Percentiles rank a stretch among this genome's conserved stretches.
Evolutionary conservation across 2,888 invertebrate species (phyloP).

Genomic region (Strigamia transsilvanica): DNA sequence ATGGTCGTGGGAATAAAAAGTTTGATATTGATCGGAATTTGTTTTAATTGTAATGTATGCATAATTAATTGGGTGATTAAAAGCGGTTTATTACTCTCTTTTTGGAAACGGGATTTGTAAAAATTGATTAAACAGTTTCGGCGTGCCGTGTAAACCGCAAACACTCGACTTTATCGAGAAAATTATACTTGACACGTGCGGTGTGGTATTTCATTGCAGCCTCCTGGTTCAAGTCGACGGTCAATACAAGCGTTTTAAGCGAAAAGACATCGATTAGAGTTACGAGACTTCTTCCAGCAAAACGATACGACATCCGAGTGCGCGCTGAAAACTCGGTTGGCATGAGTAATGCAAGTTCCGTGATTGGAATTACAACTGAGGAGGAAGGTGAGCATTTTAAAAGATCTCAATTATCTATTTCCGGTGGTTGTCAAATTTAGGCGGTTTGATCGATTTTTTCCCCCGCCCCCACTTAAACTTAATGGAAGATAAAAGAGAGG

Average conservation of each 20-base stretch:
- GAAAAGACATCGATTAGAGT: constrained; percentile 36
- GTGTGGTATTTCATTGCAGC: constrained; percentile 44
- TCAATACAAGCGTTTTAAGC: constrained; percentile 53
- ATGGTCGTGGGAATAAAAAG: background rate
- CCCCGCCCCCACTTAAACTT: background rate
- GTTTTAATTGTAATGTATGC: background rate
- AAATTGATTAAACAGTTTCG: background rate
- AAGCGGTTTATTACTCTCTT: background rate
- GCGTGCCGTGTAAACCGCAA: background rate
- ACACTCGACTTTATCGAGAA: background rate
- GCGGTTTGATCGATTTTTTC: constrained; percentile 31
- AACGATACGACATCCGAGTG: constrained; percentile 90
- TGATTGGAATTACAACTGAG: constrained; percentile 92
- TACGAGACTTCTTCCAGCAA: constrained; percentile 77
- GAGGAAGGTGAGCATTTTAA: constrained; percentile 74
- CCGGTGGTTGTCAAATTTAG: constrained; percentile 39
- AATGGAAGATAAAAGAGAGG: constrained; percentile 23
- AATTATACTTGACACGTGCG: constrained; percentile 15
- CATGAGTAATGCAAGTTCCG: constrained; percentile 87
- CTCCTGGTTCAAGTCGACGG: constrained; percentile 52
- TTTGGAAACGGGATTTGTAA: background rate
- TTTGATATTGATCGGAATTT: background rate
- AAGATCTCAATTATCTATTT: constrained; percentile 44
- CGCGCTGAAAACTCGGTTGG: constrained; percentile 94
- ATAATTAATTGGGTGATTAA: too few relatives aligned